A percentile compares a stretch with the other conserved stretches of the same genome.
phyloP scores from a whole-genome alignment of 2,797 vertebrate genomes.

The Toxotes lorentzi region DNA sequence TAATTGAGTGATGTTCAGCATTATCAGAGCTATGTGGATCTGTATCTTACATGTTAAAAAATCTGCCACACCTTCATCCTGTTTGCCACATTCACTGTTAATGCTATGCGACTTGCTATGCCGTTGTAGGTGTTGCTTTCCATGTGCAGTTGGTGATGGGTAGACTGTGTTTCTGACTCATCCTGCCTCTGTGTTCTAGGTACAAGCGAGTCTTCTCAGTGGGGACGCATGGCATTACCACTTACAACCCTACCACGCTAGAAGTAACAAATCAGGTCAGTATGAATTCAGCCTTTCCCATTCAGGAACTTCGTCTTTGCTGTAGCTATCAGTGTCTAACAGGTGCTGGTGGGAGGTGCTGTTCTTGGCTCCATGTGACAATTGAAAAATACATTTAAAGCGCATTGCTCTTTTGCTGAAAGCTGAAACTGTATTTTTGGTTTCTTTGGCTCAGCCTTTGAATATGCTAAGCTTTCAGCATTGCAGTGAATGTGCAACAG shows the following conservation, averaged over 20 bases:
- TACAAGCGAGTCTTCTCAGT: slow-evolving; percentile 99
- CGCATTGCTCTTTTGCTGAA: slow-evolving; percentile 24
- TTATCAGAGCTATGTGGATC: background rate
- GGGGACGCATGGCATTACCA: slow-evolving; percentile 96
- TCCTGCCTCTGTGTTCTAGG: slow-evolving; percentile 81
- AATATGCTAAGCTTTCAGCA: background rate
- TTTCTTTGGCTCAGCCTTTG: background rate
- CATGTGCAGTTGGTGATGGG: slow-evolving; percentile 1
- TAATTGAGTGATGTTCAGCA: background rate
- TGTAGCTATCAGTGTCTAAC: background rate
- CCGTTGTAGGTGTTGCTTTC: slow-evolving; percentile 26
- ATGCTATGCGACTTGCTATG: slow-evolving; percentile 1
- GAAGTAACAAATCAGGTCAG: slow-evolving; percentile 99
- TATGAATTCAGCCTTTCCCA: slow-evolving; percentile 6
- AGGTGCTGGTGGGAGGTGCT: slow-evolving; percentile 12
- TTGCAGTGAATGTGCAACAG: background rate
- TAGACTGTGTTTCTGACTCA: slow-evolving; percentile 55
- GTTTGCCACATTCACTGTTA: slow-evolving; percentile 19
- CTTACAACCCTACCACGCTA: slow-evolving; percentile 96
- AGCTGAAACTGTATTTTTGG: slow-evolving; percentile 25
- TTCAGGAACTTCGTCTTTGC: background rate
- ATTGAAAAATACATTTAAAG: slow-evolving; percentile 42
- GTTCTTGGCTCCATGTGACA: slow-evolving; percentile 20
- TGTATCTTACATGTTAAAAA: background rate
- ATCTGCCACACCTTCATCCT: background rate